Evolutionary conservation across 2,888 invertebrate species (phyloP).

Genomic region (Pterostichus niger): DNA sequence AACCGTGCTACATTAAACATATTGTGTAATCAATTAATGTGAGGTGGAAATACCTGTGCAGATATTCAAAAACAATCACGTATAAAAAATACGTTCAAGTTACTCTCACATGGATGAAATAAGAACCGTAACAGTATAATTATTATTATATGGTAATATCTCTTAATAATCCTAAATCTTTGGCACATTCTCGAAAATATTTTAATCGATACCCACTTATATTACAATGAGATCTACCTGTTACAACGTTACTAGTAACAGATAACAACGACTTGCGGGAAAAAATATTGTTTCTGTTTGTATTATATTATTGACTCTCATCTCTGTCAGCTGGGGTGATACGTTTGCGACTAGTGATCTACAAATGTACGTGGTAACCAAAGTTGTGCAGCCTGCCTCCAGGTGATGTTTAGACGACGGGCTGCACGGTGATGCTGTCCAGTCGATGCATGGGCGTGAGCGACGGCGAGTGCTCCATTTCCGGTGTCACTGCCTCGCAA

Average conservation of each 20-base stretch:
- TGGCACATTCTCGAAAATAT: conserved; percentile 64
- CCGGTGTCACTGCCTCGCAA: conserved; percentile 78
- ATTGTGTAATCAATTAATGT: conserved; percentile 61
- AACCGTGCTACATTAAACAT: conserved; percentile 69
- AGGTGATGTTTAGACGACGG: conserved; percentile 74
- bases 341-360: conserved; percentile 41
- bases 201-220: conserved; percentile 37
- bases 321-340: conserved; percentile 42
- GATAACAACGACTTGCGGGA: conserved; percentile 51
- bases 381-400: conserved; percentile 1
- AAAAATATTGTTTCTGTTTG: conserved; percentile 43
- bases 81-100: conserved; percentile 63
- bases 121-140: conserved; percentile 62
- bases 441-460: conserved; percentile 80
- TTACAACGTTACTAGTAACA: conserved; percentile 51
- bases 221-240: conserved; percentile 61
- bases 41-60: conserved; percentile 50
- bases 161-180: conserved; percentile 62
- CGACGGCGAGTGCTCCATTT: conserved; percentile 79
- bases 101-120: conserved; percentile 56
- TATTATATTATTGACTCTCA: conserved; percentile 30
- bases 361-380: conserved; percentile 24
- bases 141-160: conserved; percentile 59
- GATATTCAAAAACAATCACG: conserved; percentile 58
- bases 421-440: conserved; percentile 80